Evolutionary conservation across 2,113 vertebrate species (phyloP).

Genomic region (Leptodactylus fuscus): DNA sequence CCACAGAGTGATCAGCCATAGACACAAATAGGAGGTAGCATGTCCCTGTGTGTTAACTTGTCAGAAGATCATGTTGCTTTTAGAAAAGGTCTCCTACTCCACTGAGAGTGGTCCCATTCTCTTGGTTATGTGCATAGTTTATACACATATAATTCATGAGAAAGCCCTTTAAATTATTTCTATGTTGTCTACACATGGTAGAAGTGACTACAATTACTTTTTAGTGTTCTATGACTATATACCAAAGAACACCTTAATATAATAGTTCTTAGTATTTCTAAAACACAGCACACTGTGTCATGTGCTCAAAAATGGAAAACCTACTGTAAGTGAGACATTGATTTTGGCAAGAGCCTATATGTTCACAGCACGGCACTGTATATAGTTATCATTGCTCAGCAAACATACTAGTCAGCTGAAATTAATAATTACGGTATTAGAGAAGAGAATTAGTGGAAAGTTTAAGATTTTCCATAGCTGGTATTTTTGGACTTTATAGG

Average conservation of each 20-base stretch:
- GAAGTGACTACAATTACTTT: not conserved
- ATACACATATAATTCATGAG: no score
- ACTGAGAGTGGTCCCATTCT: no score
- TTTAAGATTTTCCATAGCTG: slow-evolving; percentile 20
- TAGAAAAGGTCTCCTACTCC: no score
- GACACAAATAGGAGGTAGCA: no score
- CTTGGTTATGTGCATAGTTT: no score
- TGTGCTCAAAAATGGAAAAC: slow-evolving; percentile 10
- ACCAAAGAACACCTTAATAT: not conserved
- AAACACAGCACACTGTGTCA: slow-evolving; percentile 16
- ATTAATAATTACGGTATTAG: slow-evolving; percentile 25
- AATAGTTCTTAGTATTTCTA: not conserved
- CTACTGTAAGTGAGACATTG: slow-evolving; percentile 36
- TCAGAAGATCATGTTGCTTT: no score
- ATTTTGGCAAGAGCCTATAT: slow-evolving; percentile 17
- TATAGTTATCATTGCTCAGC: slow-evolving; percentile 27
- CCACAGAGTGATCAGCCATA: no score
- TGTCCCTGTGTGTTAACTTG: no score
- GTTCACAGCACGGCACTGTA: slow-evolving; percentile 18
- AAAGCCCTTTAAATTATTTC: no score
- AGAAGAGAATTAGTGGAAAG: slow-evolving; percentile 17
- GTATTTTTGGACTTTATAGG: not conserved
- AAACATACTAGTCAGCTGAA: not conserved
- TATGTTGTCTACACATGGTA: not conserved
- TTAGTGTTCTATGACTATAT: not conserved